Evolutionary conservation across 2,888 invertebrate genomes (phyloP).

Genomic region (Perizoma flavofasciatum): DNA sequence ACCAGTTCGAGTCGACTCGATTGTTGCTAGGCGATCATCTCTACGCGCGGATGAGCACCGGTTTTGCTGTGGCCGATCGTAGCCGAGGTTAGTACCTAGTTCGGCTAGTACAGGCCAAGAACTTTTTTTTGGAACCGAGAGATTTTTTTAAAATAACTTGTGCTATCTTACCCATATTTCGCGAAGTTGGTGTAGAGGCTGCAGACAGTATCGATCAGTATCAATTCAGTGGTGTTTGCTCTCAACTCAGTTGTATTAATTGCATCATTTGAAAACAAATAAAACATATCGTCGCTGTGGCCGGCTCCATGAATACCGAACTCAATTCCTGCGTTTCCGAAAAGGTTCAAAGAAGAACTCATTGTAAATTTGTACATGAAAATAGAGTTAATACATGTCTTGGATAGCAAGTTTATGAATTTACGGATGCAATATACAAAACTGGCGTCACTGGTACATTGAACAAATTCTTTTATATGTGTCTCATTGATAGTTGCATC

Average conservation of each 20-base stretch:
- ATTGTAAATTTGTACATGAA: slow-evolving; percentile 22
- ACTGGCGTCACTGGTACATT: slow-evolving; percentile 5
- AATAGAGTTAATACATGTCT: not conserved
- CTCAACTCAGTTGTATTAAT: slow-evolving; percentile 38
- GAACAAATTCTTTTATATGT: slow-evolving; percentile 15
- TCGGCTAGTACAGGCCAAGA: no score
- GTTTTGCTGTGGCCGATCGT: no score
- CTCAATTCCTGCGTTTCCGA: slow-evolving; percentile 10
- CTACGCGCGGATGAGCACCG: no score
- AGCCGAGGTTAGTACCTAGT: no score
- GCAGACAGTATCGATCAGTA: slow-evolving; percentile 50
- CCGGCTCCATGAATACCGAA: slow-evolving; percentile 14
- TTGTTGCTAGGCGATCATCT: no score
- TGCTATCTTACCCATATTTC: slow-evolving; percentile 57
- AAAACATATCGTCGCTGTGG: slow-evolving; percentile 50
- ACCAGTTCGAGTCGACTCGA: no score
- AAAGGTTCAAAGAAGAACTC: slow-evolving; percentile 19
- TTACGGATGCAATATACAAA: slow-evolving; percentile 17
- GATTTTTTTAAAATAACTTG: no score
- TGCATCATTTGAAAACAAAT: slow-evolving; percentile 47
- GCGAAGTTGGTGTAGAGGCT: slow-evolving; percentile 66
- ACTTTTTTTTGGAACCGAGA: no score
- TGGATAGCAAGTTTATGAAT: slow-evolving; percentile 11
- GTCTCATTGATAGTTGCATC: slow-evolving; percentile 7
- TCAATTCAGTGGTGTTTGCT: slow-evolving; percentile 46